Evolutionary conservation across 23 tunicate species (phyloP).

Genomic region (Styela plicata): DNA sequence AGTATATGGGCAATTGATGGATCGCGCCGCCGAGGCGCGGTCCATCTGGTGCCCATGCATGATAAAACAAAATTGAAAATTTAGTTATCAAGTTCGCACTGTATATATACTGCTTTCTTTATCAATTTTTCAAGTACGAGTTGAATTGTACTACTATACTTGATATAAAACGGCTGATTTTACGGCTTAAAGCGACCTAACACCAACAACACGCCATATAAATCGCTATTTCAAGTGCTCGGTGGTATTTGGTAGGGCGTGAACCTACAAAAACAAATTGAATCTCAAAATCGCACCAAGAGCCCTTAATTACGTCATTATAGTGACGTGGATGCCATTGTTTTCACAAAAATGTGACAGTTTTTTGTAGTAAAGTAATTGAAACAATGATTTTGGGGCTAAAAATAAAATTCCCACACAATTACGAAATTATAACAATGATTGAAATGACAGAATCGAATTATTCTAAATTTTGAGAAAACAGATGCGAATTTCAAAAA

Average conservation of each 20-base stretch:
- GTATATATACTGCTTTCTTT: no score
- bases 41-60: no score
- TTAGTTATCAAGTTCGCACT: no score
- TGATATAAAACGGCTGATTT: no score
- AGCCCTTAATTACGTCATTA: not conserved
- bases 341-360: not conserved
- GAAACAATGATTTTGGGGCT: not conserved
- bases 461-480: no score
- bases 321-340: not conserved
- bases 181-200: not conserved
- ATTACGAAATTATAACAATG: not conserved
- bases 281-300: not conserved
- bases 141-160: no score
- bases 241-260: not conserved
- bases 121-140: no score
- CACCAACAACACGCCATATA: not conserved
- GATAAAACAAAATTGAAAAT: no score
- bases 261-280: not conserved
- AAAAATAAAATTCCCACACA: not conserved
- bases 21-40: no score
- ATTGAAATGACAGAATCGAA: not conserved
- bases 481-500: no score
- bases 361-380: not conserved
- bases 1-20: no score
- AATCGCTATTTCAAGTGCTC: not conserved